Evolutionary conservation across 1,140 invertebrate species (phyloP).

Genomic region (Chrysoperla carnea): DNA sequence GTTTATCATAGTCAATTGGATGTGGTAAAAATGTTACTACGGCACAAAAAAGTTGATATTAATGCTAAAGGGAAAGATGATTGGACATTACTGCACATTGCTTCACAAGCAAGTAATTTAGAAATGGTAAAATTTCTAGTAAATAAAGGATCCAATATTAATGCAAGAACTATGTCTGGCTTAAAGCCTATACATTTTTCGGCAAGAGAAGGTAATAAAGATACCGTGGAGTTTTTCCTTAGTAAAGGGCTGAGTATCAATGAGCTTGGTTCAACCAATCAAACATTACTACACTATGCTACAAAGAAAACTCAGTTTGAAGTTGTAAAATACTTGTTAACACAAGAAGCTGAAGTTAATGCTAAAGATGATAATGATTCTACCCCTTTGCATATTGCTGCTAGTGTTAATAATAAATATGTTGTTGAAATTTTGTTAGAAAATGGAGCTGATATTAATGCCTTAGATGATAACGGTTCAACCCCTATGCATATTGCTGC

Average conservation of each 20-base stretch:
- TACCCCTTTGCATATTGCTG: constrained; percentile 25
- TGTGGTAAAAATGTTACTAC: too few species aligned
- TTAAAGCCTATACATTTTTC: constrained; percentile 16
- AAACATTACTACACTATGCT: constrained; percentile 7
- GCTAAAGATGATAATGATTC: constrained; percentile 2
- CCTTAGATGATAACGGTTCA: constrained; percentile 1
- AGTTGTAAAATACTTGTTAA: constrained; percentile 6
- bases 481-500: too few species aligned
- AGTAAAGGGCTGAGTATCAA: too few species aligned
- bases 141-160: constrained; percentile 22
- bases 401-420: constrained; percentile 17
- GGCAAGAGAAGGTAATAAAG: neutral
- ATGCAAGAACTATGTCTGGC: constrained; percentile 26
- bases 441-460: constrained; percentile 7
- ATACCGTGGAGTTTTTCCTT: too few species aligned
- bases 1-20: too few species aligned
- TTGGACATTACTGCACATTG: constrained; percentile 24
- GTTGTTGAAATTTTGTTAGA: constrained; percentile 5
- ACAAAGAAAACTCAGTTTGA: constrained; percentile 4
- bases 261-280: too few species aligned
- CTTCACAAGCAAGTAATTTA: constrained; percentile 20
- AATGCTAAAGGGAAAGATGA: constrained; percentile 4
- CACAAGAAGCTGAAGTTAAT: constrained; percentile 7
- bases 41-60: neutral
- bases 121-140: constrained; percentile 24